Percentiles rank a stretch among this genome's conserved stretches.
These are phyloP conservation scores for Sparidentex hasta DNA, from an alignment of 2,797 vertebrate genomes.

Conservation along the genomic window DNA sequence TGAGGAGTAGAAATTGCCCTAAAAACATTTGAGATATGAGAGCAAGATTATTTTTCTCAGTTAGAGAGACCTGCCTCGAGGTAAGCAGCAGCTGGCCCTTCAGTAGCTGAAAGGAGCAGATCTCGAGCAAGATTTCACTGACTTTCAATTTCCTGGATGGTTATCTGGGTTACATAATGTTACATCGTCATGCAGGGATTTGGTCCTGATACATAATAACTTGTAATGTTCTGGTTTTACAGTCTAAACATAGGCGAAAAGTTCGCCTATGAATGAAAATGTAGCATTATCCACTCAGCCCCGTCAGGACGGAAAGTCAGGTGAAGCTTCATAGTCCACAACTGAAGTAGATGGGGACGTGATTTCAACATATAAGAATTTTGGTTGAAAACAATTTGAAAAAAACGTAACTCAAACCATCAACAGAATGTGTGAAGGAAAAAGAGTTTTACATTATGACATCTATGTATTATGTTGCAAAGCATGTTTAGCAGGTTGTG, in stretches of 20 bases:
- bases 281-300: no score
- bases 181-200: slow-evolving; percentile 7
- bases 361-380: no score
- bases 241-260: background rate
- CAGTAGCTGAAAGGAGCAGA: slow-evolving; percentile 33
- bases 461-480: no score
- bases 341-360: no score
- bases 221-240: slow-evolving; percentile 10
- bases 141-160: slow-evolving; percentile 46
- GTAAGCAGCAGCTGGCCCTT: slow-evolving; percentile 25
- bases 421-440: no score
- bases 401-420: no score
- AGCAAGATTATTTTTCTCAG: slow-evolving; percentile 15
- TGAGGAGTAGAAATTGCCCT: background rate
- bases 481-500: no score
- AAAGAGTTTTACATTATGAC: no score
- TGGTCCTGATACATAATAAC: slow-evolving; percentile 17
- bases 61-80: slow-evolving; percentile 16
- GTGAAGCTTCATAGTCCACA: no score
- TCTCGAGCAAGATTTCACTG: slow-evolving; percentile 39
- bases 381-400: no score
- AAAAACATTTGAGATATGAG: slow-evolving; percentile 18
- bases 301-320: no score
- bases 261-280: no score
- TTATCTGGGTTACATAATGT: slow-evolving; percentile 34